Percentiles rank a stretch among this genome's conserved stretches.
These are phyloP conservation scores for Drosophila fulvimacula DNA, from an alignment of 2,888 invertebrate species.

Conservation along the genomic window DNA sequence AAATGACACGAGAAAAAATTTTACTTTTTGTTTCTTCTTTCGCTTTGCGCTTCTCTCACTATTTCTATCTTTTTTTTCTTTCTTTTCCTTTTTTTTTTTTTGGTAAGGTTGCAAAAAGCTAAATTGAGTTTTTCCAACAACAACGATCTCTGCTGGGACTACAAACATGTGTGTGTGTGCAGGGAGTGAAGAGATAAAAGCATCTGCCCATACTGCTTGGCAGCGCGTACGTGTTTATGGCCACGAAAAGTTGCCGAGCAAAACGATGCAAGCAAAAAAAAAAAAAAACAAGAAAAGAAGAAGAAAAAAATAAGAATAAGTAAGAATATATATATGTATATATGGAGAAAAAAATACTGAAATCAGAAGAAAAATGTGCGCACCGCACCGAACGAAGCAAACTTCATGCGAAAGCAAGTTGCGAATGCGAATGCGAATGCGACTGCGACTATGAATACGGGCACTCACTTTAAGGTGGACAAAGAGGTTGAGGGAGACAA, in stretches of 20 bases:
- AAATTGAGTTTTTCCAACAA: constrained; percentile 77
- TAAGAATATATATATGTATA: not conserved
- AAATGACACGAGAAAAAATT: constrained; percentile 63
- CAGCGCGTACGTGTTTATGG: constrained; percentile 77
- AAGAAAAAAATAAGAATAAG: constrained; percentile 1
- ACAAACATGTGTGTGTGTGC: constrained; percentile 13
- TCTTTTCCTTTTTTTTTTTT: constrained; percentile 20
- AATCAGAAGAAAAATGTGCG: constrained; percentile 57
- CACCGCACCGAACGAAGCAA: constrained; percentile 42
- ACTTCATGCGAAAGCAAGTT: constrained; percentile 36
- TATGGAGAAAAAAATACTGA: constrained; percentile 24
- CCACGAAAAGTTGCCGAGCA: constrained; percentile 75
- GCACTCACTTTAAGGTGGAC: constrained; percentile 4
- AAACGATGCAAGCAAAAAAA: constrained; percentile 49
- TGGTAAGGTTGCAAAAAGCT: constrained; percentile 76
- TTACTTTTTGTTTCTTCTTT: constrained; percentile 51
- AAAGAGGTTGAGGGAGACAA: not conserved
- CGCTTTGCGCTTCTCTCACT: constrained; percentile 23
- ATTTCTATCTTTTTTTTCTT: constrained; percentile 18
- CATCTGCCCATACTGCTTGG: constrained; percentile 58
- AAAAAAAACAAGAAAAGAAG: constrained; percentile 1
- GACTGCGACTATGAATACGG: constrained; percentile 35
- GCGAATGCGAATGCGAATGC: constrained; percentile 23
- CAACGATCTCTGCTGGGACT: constrained; percentile 60
- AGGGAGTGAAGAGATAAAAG: constrained; percentile 60